phyloP scores from a whole-genome alignment of 2,113 vertebrate species.

The Takifugu flavidus region DNA sequence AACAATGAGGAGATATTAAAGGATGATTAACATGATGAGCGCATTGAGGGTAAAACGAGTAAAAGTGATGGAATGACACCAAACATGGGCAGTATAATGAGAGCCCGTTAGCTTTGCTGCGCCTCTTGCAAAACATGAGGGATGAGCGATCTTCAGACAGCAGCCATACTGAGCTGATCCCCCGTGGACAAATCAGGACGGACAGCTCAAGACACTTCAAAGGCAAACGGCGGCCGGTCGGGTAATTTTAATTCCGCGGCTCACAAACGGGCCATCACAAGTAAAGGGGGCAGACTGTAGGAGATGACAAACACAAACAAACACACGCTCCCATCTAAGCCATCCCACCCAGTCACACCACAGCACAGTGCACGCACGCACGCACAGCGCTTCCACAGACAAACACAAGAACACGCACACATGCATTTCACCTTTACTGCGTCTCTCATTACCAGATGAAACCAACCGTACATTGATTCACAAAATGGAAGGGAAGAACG shows the following conservation, averaged over 20 bases:
- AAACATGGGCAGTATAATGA: constrained; percentile 25
- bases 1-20: no score
- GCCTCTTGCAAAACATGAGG: constrained; percentile 40
- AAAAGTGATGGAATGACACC: constrained; percentile 19
- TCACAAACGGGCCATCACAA: constrained; percentile 67
- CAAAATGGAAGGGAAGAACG: constrained; percentile 76
- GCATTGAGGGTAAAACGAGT: constrained; percentile 3
- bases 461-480: constrained; percentile 73
- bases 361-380: constrained; percentile 10
- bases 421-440: constrained; percentile 74
- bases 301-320: constrained; percentile 69
- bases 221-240: constrained; percentile 64
- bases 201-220: constrained; percentile 74
- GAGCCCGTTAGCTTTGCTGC: constrained; percentile 42
- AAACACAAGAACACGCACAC: constrained; percentile 60
- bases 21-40: background rate
- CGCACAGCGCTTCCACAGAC: constrained; percentile 37
- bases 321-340: constrained; percentile 49
- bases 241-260: constrained; percentile 71
- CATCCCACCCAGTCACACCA: constrained; percentile 28
- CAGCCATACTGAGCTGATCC: constrained; percentile 63
- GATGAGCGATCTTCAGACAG: constrained; percentile 68
- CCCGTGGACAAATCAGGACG: constrained; percentile 62
- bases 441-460: constrained; percentile 78
- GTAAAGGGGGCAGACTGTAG: constrained; percentile 67